Conservation (phyloP, 2,888 invertebrate genomes). For the Zaprionus bogoriensis region DNA sequence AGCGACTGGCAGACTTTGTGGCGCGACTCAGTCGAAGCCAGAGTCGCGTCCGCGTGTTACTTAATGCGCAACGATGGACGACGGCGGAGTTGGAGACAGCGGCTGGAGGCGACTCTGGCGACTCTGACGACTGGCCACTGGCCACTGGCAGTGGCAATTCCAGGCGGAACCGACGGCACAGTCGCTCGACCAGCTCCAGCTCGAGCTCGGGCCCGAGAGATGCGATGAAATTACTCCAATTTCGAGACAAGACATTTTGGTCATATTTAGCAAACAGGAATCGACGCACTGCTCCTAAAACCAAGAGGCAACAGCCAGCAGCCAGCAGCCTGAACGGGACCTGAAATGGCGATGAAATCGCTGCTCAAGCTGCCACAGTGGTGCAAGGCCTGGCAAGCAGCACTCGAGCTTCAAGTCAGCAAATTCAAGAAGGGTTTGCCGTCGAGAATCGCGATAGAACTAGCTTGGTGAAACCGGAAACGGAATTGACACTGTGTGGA, state of each 20-base stretch:
- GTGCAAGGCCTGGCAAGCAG: not conserved
- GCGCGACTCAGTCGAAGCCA: slow-evolving; percentile 50
- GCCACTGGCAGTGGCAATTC: slow-evolving; percentile 5
- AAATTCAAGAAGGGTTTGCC: too few species aligned
- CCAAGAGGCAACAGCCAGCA: too few species aligned
- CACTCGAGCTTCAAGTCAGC: too few species aligned
- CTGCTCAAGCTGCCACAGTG: slow-evolving; percentile 49
- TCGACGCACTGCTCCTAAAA: slow-evolving; percentile 47
- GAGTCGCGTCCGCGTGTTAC: slow-evolving; percentile 61
- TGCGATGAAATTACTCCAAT: slow-evolving; percentile 78
- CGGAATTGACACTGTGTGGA: too few species aligned
- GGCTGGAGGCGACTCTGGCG: slow-evolving; percentile 26
- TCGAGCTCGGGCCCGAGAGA: slow-evolving; percentile 20
- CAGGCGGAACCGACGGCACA: not conserved
- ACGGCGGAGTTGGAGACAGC: too few species aligned
- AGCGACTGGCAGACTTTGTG: slow-evolving; percentile 60
- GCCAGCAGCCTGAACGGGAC: slow-evolving; percentile 58
- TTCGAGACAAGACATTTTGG: slow-evolving; percentile 76
- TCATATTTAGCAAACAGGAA: slow-evolving; percentile 79
- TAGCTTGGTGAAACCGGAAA: too few species aligned
- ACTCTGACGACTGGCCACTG: slow-evolving; percentile 26
- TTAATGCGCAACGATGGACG: slow-evolving; percentile 61
- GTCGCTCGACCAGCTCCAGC: slow-evolving; percentile 22
- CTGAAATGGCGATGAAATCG: slow-evolving; percentile 80
- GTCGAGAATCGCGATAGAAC: too few species aligned